These are phyloP conservation scores for Buphagus erythrorhynchus DNA, from an alignment of 2,797 vertebrate species.

Conservation along the genomic window DNA sequence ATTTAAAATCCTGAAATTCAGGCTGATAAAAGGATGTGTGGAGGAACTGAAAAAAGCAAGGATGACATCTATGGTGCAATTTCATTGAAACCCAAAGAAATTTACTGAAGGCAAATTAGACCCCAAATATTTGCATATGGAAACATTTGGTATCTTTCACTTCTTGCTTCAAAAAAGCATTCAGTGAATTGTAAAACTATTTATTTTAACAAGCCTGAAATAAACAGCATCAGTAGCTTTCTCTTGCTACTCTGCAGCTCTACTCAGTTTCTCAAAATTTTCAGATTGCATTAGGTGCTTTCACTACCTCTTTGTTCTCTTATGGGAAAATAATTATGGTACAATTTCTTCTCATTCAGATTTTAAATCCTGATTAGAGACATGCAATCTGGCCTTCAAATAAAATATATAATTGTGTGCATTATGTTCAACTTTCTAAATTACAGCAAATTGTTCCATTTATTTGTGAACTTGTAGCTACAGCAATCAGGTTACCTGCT, in stretches of 20 bases:
- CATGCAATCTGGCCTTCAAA: slow-evolving; percentile 66
- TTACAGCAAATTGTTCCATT: slow-evolving; percentile 77
- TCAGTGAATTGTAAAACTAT: background rate
- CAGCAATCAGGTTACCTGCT: slow-evolving; percentile 61
- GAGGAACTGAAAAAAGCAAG: background rate
- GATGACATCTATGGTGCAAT: background rate
- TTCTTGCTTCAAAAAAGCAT: background rate
- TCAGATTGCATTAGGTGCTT: slow-evolving; percentile 50
- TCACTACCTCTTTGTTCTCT: slow-evolving; percentile 58
- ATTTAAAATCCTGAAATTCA: slow-evolving; percentile 30
- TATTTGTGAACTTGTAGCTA: slow-evolving; percentile 58
- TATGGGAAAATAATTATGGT: slow-evolving; percentile 67
- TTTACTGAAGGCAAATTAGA: background rate
- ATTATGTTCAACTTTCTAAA: slow-evolving; percentile 62
- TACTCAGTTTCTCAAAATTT: slow-evolving; percentile 32
- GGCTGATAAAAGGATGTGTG: background rate
- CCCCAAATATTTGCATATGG: background rate
- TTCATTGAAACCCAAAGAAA: background rate
- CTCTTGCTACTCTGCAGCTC: background rate
- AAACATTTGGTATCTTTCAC: background rate
- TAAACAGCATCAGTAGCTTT: background rate
- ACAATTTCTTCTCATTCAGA: slow-evolving; percentile 72
- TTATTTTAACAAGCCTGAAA: background rate
- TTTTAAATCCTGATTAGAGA: slow-evolving; percentile 74
- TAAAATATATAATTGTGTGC: slow-evolving; percentile 70